Base-by-base conservation (phyloP, 2,888 invertebrate genomes). In the Apotomis capreana region DNA sequence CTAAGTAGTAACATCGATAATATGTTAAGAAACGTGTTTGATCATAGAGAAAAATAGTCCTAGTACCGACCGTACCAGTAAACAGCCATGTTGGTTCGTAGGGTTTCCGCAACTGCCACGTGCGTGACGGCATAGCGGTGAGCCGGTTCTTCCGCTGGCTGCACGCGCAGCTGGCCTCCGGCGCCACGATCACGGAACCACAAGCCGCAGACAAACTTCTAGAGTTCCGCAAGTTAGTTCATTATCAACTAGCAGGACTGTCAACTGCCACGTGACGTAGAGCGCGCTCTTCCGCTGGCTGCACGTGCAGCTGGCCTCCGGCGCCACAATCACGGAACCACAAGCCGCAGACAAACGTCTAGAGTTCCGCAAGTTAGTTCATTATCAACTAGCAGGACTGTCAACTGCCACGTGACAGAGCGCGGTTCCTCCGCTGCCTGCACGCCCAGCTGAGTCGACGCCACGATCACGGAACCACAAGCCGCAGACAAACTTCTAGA, bases 141-240 rank as follows among this genome's bases (percentile, higher is more conserved):
- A 95, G 96, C 74, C 95, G 97, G 75, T 97, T 97, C 84, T 95
- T 97, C 78, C 92, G 95, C 6, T 98, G 98, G 98, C 88, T 98
- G 3, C 94, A 95, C 76, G 94, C 95, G 74, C 90, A 96, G 10
- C 79, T 93, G 0, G 93, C 90, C 40, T 81, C 83, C 57, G 84
- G 88, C 0, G 70, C 13, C 0, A 44, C 55, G 0, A 92, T 97
- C 64, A 97, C 97, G 0, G 97, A 97, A 86, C 90, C 97, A 55
- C 95, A 95, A 3, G 97, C 95, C 0, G 95, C 97, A 0, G 90
- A 94, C 8, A 95, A 95, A 84, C 89, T 98, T 10, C 93, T 95
- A 67, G 94, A 95, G 81, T 96, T 97, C 77, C 94, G 97, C 77
- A 90, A 61, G 70, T 70, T 10, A 70, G 52, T 46, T 10, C 9